Base-by-base conservation (phyloP, 2,888 invertebrate genomes). In the Eutolmus rufibarbis region DNA sequence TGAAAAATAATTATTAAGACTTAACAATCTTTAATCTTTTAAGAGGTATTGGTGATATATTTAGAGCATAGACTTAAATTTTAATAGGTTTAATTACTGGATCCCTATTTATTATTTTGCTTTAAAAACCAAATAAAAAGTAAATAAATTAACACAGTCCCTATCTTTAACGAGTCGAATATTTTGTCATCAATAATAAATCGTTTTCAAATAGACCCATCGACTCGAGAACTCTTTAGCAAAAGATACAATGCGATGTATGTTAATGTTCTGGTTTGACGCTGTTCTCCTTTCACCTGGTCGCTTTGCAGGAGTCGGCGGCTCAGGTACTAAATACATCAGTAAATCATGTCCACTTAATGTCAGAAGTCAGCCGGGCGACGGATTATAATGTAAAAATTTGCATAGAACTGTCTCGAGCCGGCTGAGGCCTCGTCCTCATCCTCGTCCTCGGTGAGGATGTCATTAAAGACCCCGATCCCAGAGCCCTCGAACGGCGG, bases 361-460 rank as follows among this genome's bases (percentile, higher is more conserved):
- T 66, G 82, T 82, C 82, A 82, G n/a, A 66, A 82, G 82, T 82
- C 82, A 82, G 57, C 57, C 66, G 14, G 16, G 66, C 76, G 82
- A 82, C 82, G 66, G 82, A 82, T 82, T 82, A 82, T 57, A 82
- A 57, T 37, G 82, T 82, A 82, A 57, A 82, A 82, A 82, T 82
- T 82, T 82, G 82, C 66, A 82, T 82, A 66, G 37, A 37, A 4
- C 57, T 82, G 82, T 66, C 82, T 56, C 19, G 8, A 76, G 56
- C n/a, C 23, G 19, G 51, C 23, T 23, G 37, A 66, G 82, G 37
- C 40, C 34, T 34, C 40, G 82, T 57, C 57, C 34, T 31, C 37
- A 28, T 56, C 31, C 31, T 37, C 40, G 51, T 56, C 34, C 31
- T 37, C 82, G n/a, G 40, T 37, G 23, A 82, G 82, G 82, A 82